phyloP scores from a whole-genome alignment of 2,113 vertebrate genomes.

The Dicaeum eximium region DNA sequence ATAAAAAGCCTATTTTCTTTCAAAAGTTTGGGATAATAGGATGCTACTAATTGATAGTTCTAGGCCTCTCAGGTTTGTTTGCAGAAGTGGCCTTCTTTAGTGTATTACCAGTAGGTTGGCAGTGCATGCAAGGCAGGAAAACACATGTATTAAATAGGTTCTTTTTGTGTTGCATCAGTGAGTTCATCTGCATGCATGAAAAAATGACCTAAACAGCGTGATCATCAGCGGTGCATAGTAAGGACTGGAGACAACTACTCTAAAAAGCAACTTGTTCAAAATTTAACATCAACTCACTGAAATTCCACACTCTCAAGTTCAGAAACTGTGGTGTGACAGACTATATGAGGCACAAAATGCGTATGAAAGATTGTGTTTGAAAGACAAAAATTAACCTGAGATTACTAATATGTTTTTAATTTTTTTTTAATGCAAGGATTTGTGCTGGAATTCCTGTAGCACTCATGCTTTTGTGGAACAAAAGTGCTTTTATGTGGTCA shows the following conservation, averaged over 20 bases:
- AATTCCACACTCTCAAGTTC: background rate
- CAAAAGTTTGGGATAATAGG: slow-evolving; percentile 7
- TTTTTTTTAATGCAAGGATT: background rate
- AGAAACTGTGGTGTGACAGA: background rate
- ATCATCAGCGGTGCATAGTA: background rate
- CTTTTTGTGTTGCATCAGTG: background rate
- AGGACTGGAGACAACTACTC: background rate
- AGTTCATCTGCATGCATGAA: background rate
- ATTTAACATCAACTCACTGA: background rate
- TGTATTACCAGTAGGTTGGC: background rate
- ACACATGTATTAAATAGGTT: background rate
- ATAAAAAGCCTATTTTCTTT: slow-evolving; percentile 25
- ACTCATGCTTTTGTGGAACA: background rate
- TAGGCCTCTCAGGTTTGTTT: background rate
- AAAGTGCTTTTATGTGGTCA: background rate
- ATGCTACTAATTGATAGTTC: slow-evolving; percentile 22
- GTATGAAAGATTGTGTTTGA: background rate
- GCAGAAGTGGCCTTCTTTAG: background rate
- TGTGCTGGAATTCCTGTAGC: background rate
- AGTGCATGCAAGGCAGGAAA: background rate
- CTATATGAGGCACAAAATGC: background rate
- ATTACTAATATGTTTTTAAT: fast-evolving
- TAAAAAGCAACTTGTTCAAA: background rate
- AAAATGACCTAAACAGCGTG: background rate
- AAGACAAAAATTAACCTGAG: background rate